These are phyloP conservation scores for Bolinopsis microptera DNA, from an alignment of 37 sponge, comb jelly and placozoan genomes.

Conservation along the genomic window DNA sequence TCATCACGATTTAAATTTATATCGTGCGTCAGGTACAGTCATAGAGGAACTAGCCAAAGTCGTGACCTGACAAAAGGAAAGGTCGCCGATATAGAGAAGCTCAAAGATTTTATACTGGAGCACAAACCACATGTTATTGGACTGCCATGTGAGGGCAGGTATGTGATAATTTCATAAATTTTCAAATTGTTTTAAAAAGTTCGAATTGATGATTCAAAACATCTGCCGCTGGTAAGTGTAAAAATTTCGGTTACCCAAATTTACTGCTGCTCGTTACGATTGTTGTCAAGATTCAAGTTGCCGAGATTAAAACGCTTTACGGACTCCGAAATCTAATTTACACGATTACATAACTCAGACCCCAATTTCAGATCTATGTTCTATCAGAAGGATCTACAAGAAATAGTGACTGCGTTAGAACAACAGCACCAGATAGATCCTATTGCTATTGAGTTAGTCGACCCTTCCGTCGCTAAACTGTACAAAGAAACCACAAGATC, in stretches of 20 bases:
- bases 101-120: constrained; percentile 72
- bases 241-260: too few relatives aligned
- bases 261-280: too few relatives aligned
- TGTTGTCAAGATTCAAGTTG: too few relatives aligned
- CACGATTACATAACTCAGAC: too few relatives aligned
- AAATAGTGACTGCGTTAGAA: constrained; percentile 69
- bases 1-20: neutral
- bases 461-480: constrained; percentile 56
- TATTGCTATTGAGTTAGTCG: constrained; percentile 68
- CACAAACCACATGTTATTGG: constrained; percentile 55
- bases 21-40: neutral
- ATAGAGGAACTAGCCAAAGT: neutral
- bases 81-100: constrained; percentile 67
- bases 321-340: too few relatives aligned
- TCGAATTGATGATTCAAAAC: too few relatives aligned
- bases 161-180: neutral
- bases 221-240: too few relatives aligned
- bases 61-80: constrained; percentile 28
- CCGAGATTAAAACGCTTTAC: too few relatives aligned
- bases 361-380: neutral
- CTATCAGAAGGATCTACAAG: constrained; percentile 72
- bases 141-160: neutral
- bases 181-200: neutral
- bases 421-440: constrained; percentile 73
- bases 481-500: constrained; percentile 55